These are phyloP conservation scores for Lepidostoma basale DNA, from an alignment of 1,140 invertebrate genomes.

Conservation along the genomic window DNA sequence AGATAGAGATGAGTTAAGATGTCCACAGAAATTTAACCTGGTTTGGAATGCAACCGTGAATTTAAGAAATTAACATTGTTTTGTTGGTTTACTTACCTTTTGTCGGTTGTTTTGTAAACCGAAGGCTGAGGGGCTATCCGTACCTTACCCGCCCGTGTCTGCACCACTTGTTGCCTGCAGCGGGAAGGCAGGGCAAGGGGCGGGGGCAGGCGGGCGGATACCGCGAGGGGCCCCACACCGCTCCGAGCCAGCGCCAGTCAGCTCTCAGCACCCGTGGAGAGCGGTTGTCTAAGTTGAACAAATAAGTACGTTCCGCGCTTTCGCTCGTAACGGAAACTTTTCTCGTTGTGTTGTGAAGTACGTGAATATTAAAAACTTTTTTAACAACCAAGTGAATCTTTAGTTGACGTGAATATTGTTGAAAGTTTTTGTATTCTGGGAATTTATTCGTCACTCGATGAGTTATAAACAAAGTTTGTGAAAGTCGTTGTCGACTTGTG, in stretches of 20 bases:
- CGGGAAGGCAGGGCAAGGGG: background rate
- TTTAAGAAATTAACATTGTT: constrained; percentile 1
- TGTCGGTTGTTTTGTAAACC: constrained; percentile 8
- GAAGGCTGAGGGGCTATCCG: background rate
- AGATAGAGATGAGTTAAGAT: no score
- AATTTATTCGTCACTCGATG: background rate
- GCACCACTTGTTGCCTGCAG: constrained; percentile 17
- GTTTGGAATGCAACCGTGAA: constrained; percentile 8
- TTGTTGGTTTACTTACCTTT: constrained; percentile 17
- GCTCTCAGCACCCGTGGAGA: constrained; percentile 37
- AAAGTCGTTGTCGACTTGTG: background rate
- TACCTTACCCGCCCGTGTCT: constrained; percentile 3
- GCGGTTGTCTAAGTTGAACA: constrained; percentile 10
- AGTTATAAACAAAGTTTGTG: constrained; percentile 8
- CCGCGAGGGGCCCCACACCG: constrained; percentile 12
- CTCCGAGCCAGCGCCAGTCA: constrained; percentile 24
- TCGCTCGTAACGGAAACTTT: constrained; percentile 1
- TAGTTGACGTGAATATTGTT: background rate
- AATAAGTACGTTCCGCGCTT: no score
- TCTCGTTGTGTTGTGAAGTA: constrained; percentile 12
- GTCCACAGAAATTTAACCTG: background rate
- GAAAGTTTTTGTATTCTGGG: constrained; percentile 1
- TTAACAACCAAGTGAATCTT: background rate
- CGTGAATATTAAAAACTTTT: constrained; percentile 14
- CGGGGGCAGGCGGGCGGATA: background rate